These are phyloP conservation scores for Urophycis tenuis DNA, from an alignment of 2,797 vertebrate genomes.

Conservation along the genomic window DNA sequence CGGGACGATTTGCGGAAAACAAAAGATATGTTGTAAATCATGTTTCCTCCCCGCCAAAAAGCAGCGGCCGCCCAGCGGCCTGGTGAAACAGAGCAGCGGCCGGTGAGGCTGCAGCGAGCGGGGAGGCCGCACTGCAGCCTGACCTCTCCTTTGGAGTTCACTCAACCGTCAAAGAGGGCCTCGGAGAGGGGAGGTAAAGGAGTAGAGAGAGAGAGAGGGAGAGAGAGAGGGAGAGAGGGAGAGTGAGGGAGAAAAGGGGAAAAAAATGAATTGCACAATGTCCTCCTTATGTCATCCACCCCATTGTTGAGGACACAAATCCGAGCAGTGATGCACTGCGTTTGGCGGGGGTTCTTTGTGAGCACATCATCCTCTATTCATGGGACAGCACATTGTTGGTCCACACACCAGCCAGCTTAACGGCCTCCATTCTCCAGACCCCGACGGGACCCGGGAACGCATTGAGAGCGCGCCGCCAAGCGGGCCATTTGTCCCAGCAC, in stretches of 20 bases:
- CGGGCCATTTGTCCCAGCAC: slow-evolving; percentile 64
- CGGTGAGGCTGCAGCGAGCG: too few species aligned
- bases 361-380: slow-evolving; percentile 75
- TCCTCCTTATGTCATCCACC: slow-evolving; percentile 75
- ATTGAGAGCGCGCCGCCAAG: slow-evolving; percentile 49
- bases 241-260: slow-evolving; percentile 45
- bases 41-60: neutral
- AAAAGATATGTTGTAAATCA: neutral
- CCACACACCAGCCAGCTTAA: slow-evolving; percentile 62
- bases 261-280: slow-evolving; percentile 71
- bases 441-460: slow-evolving; percentile 61
- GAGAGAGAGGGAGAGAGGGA: neutral
- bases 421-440: slow-evolving; percentile 52
- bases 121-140: slow-evolving; percentile 69
- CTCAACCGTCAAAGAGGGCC: slow-evolving; percentile 67
- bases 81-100: neutral
- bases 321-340: slow-evolving; percentile 73
- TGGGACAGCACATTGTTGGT: slow-evolving; percentile 68
- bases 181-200: slow-evolving; percentile 53
- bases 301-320: slow-evolving; percentile 76
- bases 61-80: neutral
- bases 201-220: slow-evolving; percentile 23
- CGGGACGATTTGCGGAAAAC: neutral
- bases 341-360: slow-evolving; percentile 75
- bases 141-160: slow-evolving; percentile 73